phyloP scores from a whole-genome alignment of 2,797 vertebrate species.

The Euthynnus affinis region DNA sequence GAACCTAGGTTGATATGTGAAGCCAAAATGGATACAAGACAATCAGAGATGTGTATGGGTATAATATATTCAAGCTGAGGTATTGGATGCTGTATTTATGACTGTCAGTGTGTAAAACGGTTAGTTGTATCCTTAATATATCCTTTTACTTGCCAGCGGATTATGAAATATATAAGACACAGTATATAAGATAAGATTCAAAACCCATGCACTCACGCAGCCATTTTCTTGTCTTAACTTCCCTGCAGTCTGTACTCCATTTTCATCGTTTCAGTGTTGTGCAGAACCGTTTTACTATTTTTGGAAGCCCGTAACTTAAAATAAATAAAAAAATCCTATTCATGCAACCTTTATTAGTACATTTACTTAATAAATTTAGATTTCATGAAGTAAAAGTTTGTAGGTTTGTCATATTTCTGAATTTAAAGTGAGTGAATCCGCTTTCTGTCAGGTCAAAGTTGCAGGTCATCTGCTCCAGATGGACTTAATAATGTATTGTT shows the following conservation, averaged over 20 bases:
- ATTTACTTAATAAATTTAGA: not conserved
- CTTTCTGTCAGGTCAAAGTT: accelerated
- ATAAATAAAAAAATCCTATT: too few species aligned
- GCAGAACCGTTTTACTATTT: not conserved
- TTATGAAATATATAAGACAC: not conserved
- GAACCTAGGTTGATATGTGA: not conserved
- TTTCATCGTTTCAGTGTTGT: not conserved
- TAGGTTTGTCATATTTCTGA: not conserved
- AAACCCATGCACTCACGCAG: not conserved
- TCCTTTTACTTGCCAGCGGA: not conserved
- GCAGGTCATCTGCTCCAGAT: not conserved
- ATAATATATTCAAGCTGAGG: not conserved
- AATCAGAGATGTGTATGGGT: not conserved
- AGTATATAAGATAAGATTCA: not conserved
- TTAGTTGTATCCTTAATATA: not conserved
- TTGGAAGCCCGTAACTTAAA: not conserved
- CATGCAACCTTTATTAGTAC: not conserved
- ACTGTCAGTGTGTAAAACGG: not conserved
- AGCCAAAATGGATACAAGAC: not conserved
- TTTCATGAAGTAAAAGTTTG: not conserved
- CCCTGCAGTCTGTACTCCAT: not conserved
- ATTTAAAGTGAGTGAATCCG: not conserved
- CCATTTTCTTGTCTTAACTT: not conserved
- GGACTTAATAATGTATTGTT: not conserved
- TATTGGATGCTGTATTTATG: not conserved